These are phyloP conservation scores for Phenganax stokvisi DNA, from an alignment of 92 coral and sea anemone species.

Conservation along the genomic window DNA sequence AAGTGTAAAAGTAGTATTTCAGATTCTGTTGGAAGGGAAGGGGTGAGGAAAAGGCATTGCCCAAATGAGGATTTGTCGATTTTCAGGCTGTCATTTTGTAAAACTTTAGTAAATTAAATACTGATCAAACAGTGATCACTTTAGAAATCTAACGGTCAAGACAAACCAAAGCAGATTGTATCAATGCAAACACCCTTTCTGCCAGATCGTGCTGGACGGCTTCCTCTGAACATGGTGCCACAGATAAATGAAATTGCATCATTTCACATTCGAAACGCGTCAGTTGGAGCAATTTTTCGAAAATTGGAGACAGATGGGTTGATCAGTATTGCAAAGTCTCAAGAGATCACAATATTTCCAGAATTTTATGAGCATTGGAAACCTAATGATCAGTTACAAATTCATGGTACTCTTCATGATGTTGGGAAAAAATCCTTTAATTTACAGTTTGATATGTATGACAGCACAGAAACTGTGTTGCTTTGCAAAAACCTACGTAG, in stretches of 20 bases:
- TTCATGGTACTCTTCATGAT: not conserved
- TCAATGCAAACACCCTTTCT: slow-evolving; percentile 17
- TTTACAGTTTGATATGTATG: not conserved
- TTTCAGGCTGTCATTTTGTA: too few species aligned
- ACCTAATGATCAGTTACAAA: not conserved
- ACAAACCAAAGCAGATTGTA: not conserved
- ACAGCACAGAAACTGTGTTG: not conserved
- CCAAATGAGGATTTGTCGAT: too few species aligned
- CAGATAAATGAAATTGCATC: slow-evolving; percentile 16
- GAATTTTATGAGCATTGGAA: slow-evolving; percentile 12
- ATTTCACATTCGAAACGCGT: not conserved
- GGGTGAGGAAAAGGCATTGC: too few species aligned
- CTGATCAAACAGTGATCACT: not conserved
- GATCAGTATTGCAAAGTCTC: not conserved
- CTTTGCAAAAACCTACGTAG: slow-evolving; percentile 9
- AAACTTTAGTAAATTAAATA: too few species aligned
- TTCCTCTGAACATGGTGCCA: slow-evolving; percentile 8
- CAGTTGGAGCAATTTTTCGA: not conserved
- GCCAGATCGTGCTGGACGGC: slow-evolving; percentile 11
- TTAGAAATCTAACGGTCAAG: not conserved
- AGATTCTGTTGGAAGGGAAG: not conserved
- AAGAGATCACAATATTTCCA: not conserved
- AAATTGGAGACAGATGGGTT: not conserved
- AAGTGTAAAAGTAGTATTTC: not conserved
- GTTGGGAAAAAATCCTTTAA: slow-evolving; percentile 22